A percentile compares a stretch with the other conserved stretches of the same genome.
phyloP scores from a whole-genome alignment of 2,797 vertebrate genomes.

The Lates japonicus region DNA sequence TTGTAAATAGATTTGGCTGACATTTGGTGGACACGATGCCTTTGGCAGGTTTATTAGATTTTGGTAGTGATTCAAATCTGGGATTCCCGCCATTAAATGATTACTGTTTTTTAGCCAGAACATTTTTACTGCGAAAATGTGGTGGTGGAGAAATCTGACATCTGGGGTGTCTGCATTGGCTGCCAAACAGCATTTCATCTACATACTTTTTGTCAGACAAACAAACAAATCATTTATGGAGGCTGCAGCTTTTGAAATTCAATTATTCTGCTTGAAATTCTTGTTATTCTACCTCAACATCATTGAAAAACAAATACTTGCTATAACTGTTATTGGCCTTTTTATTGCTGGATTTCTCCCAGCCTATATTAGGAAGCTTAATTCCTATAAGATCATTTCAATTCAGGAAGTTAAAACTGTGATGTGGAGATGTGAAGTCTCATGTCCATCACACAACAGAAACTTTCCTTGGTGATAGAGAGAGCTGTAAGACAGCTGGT shows the following conservation, averaged over 20 bases:
- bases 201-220: not conserved
- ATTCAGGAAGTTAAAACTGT: not conserved
- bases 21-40: not conserved
- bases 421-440: not conserved
- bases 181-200: constrained; percentile 24
- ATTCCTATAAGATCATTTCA: not conserved
- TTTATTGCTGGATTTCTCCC: not conserved
- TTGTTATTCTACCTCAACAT: too few relatives aligned
- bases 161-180: constrained; percentile 6
- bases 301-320: not conserved
- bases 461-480: not conserved
- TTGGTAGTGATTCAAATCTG: constrained; percentile 23
- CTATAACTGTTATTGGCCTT: not conserved
- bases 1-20: constrained; percentile 3
- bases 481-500: constrained; percentile 55
- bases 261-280: not conserved
- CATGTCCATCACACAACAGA: not conserved
- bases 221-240: constrained; percentile 4
- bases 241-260: not conserved
- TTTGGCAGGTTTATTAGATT: constrained; percentile 14
- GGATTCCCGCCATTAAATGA: constrained; percentile 21
- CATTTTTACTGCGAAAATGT: constrained; percentile 7
- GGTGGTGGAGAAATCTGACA: constrained; percentile 27
- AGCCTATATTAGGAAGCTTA: not conserved
- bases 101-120: constrained; percentile 17